Evolutionary conservation across 2,888 invertebrate genomes (phyloP).

Genomic region (Phrixothrix hirtus): DNA sequence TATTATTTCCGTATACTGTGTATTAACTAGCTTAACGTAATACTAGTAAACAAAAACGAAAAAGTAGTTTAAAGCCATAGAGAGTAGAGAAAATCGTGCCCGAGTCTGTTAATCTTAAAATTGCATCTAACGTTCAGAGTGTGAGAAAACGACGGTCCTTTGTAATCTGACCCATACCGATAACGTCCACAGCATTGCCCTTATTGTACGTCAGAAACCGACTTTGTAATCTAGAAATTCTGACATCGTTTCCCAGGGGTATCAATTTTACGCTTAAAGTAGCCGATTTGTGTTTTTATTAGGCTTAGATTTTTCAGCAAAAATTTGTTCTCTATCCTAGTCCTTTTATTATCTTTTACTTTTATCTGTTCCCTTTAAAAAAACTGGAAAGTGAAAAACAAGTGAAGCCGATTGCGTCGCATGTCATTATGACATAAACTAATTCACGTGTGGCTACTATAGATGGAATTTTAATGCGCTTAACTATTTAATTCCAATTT

Average conservation of each 20-base stretch:
- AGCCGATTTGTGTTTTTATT: conserved; percentile 19
- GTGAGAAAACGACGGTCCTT: conserved; percentile 14
- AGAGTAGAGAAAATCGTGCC: conserved; percentile 2
- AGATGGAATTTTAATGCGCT: conserved; percentile 40
- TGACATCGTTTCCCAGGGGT: conserved; percentile 7
- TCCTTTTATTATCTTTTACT: neutral
- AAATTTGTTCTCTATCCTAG: neutral
- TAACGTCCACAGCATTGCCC: conserved; percentile 18
- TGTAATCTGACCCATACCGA: conserved; percentile 22
- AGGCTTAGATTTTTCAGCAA: conserved; percentile 9
- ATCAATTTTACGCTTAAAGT: conserved; percentile 21
- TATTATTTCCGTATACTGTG: too few relatives aligned
- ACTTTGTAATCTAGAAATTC: conserved; percentile 14
- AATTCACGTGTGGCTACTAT: conserved; percentile 38
- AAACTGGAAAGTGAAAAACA: too few relatives aligned
- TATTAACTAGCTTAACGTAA: too few relatives aligned
- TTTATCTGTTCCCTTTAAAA: too few relatives aligned
- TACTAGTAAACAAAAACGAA: conserved; percentile 6
- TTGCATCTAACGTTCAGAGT: conserved; percentile 18
- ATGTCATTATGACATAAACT: conserved; percentile 34
- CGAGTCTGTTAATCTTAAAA: conserved; percentile 22
- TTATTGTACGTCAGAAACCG: conserved; percentile 13
- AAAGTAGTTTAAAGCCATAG: conserved; percentile 8
- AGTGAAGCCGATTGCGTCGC: conserved; percentile 20
- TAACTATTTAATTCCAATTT: conserved; percentile 38